Evolutionary conservation across 53 echinoderm and acorn worm genomes (phyloP).

Genomic region (Zoroaster sp.): DNA sequence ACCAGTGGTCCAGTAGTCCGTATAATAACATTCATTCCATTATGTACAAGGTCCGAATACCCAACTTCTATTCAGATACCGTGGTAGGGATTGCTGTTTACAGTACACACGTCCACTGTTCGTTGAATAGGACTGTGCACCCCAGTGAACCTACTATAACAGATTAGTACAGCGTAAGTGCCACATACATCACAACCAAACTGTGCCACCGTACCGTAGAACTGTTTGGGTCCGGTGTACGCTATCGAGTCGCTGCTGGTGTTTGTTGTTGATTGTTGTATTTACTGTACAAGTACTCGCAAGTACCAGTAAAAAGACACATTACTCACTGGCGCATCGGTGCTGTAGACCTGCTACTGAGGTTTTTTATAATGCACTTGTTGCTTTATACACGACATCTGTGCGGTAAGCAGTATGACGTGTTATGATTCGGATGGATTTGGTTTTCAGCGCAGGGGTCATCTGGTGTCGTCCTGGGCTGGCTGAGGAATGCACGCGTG

Average conservation of each 20-base stretch:
- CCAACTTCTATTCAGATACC: conserved; percentile 19
- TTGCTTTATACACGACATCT: conserved; percentile 35
- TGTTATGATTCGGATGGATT: background rate
- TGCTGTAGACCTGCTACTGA: background rate
- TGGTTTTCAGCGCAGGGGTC: conserved; percentile 33
- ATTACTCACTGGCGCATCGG: background rate
- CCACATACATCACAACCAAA: background rate
- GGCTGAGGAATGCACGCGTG: background rate
- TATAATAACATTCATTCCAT: background rate
- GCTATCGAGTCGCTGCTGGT: background rate
- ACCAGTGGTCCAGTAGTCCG: background rate
- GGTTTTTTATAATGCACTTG: background rate
- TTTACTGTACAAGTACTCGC: background rate
- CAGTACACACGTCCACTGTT: conserved; percentile 11
- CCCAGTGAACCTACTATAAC: conserved; percentile 14
- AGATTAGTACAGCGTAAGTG: conserved; percentile 26
- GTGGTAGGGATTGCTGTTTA: conserved; percentile 16
- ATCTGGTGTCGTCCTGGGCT: conserved; percentile 1
- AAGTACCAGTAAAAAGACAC: conserved; percentile 7
- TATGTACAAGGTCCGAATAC: background rate
- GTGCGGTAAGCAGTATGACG: background rate
- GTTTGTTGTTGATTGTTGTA: background rate
- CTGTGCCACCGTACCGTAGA: background rate
- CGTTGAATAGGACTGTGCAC: background rate
- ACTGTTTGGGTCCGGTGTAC: background rate